Evolutionary conservation across 2,797 vertebrate genomes (phyloP).

Genomic region (Coregonus suidteri): DNA sequence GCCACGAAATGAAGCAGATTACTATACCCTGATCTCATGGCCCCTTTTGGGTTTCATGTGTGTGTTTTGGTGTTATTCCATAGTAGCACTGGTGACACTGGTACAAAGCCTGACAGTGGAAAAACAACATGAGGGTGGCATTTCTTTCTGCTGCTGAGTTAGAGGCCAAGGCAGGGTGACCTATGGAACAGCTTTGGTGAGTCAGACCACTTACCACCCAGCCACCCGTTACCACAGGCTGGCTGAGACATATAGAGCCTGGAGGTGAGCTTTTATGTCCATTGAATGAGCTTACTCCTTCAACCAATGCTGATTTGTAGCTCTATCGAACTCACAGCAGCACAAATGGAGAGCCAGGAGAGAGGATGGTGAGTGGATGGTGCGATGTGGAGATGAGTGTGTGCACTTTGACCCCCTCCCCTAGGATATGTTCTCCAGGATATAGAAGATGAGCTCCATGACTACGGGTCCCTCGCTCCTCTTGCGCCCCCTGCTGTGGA

Average conservation of each 20-base stretch:
- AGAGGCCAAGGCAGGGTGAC: slow-evolving; percentile 16
- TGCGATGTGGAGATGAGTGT: slow-evolving; percentile 15
- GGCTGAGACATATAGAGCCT: slow-evolving; percentile 46
- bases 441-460: slow-evolving; percentile 98
- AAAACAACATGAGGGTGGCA: no score
- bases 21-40: no score
- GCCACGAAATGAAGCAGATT: slow-evolving; percentile 46
- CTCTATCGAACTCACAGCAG: no score
- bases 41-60: no score
- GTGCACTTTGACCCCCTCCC: slow-evolving; percentile 4
- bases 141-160: slow-evolving; percentile 37
- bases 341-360: no score
- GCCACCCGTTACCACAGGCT: slow-evolving; percentile 32
- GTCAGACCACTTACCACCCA: slow-evolving; percentile 30
- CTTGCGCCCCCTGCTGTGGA: slow-evolving; percentile 93
- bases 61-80: no score
- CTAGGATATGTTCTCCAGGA: slow-evolving; percentile 96
- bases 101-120: no score
- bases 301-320: neutral
- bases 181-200: slow-evolving; percentile 20
- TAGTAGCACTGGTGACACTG: no score
- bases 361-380: no score
- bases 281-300: slow-evolving; percentile 37
- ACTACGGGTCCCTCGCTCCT: slow-evolving; percentile 87
- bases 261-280: slow-evolving; percentile 45